phyloP scores from a whole-genome alignment of 2,113 vertebrate genomes.

The Sardina pilchardus region DNA sequence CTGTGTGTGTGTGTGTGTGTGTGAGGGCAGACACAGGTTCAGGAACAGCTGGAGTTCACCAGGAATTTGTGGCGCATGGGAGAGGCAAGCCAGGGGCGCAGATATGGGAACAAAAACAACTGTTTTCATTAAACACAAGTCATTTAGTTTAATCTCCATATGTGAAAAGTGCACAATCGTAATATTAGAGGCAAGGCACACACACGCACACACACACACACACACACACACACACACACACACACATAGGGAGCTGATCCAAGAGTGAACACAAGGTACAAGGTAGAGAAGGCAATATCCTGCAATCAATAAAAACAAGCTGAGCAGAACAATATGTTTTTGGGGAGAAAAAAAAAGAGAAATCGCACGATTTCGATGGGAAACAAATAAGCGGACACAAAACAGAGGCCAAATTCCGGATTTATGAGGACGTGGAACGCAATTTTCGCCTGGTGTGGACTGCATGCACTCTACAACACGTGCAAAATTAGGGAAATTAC shows the following conservation, averaged over 20 bases:
- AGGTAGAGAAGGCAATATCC: conserved; percentile 6
- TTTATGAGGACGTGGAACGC: neutral
- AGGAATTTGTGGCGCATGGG: neutral
- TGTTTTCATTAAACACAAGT: neutral
- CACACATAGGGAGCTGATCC: neutral
- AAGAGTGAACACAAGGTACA: neutral
- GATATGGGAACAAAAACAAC: neutral
- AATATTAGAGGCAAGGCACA: neutral
- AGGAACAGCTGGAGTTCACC: neutral
- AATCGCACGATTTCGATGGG: neutral
- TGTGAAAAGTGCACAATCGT: neutral
- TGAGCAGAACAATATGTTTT: conserved; percentile 12
- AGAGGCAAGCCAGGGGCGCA: neutral
- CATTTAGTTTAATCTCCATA: conserved; percentile 1
- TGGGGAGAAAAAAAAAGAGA: neutral
- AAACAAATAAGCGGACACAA: neutral
- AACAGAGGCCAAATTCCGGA: neutral
- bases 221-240: conserved; percentile 1
- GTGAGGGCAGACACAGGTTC: neutral
- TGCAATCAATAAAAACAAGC: conserved; percentile 15
- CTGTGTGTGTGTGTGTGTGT: too few relatives aligned
- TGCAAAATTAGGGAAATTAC: neutral
- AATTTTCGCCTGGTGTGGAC: neutral
- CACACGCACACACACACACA: neutral
- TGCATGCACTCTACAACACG: neutral